Evolutionary conservation across 2,888 invertebrate genomes (phyloP), one percentile per base, ranked within the genome.

Genomic region (Limnephilus rhombicus): DNA sequence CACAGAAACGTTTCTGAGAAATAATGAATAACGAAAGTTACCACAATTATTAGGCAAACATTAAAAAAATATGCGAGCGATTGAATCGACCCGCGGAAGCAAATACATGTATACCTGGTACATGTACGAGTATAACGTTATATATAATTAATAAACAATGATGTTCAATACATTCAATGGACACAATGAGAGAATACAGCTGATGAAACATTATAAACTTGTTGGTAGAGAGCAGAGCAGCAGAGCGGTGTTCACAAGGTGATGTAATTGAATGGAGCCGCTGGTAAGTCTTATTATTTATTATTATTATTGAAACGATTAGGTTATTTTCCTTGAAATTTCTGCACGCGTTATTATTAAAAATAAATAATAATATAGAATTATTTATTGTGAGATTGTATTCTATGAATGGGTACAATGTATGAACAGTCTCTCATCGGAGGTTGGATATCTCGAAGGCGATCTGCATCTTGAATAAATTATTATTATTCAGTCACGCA

Each of bases 211-310:
- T 45, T 29, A 45, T 29, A 4, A 86, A n/a, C 37, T 86, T 86
- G 86, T 86, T 86, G 86, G 86, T 86, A 29, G 41, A 86, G 86
- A 86, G 86, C 86, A 13, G 41, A 24, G 13, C 85, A 86, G 86
- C 86, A 13, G 41, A 24, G 13, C 85, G 45, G 86, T 83, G 83
- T 5, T 68, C 68, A n/a, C 24, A 68, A 68, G 68, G 68, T 68
- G 24, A 68, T 68, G 68, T 68, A 68, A 68, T 68, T 24, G 68
- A 68, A 68, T 68, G 7, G 18, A 18, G 7, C 53, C 24, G 53
- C 53, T 24, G 4, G 68, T 68, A 24, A 68, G 68, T 68, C 9
- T 68, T 68, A 68, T 68, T 68, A 68, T 15, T 53, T 53, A 53
- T 68, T 18, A 68, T 68, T 68, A 68, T 68, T n/a, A n/a, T 24